Evolutionary conservation across 1,140 invertebrate genomes (phyloP), one percentile per base, ranked within the genome.

Genomic region (Diprion similis): DNA sequence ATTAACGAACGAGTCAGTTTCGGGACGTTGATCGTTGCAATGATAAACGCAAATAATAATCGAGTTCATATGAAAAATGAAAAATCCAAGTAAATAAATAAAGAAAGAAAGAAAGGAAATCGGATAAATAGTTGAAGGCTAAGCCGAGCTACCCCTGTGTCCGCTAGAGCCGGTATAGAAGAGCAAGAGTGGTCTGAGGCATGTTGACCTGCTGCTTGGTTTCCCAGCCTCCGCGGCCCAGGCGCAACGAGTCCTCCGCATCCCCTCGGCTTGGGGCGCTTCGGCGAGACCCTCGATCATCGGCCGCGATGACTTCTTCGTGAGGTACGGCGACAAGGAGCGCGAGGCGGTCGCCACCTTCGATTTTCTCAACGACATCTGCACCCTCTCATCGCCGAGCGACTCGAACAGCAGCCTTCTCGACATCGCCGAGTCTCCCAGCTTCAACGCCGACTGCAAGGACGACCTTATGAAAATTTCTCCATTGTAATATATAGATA

Each of bases 311-410:
- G 92, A 93, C 80, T 93, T 95, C 86, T 95, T 90, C 89, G 91
- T 93, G 47, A 90, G 93, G 74, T 95, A 91, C 85, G 93, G 93
- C n/a, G 92, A 93, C 74, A 92, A 93, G 79, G 93, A 95, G 82
- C 88, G 90, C 70, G 93, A 94, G 83, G 93, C 93, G 24, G 92
- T 95, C 69, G 92, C 93, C 46, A 92, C 91, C 76, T 95, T 95
- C 84, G 93, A 94, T 86, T 95, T 95, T 87, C 89, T 95, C 70
- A 91, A 95, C 81, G 91, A 93, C 75, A 85, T 94, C 75, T 73
- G 83, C 24, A 83, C 85, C 72, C 84, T 86, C 0, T 78, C 84
- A 8, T 88, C 90, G 78, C 88, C 89, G 51, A 73, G 73, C 66
- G 67, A 19, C 69, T 65, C 51, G 79, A 82, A 68, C 71, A 6